phyloP scores from a whole-genome alignment of 1,140 invertebrate genomes.

The Zeugodacus cucurbitae region DNA sequence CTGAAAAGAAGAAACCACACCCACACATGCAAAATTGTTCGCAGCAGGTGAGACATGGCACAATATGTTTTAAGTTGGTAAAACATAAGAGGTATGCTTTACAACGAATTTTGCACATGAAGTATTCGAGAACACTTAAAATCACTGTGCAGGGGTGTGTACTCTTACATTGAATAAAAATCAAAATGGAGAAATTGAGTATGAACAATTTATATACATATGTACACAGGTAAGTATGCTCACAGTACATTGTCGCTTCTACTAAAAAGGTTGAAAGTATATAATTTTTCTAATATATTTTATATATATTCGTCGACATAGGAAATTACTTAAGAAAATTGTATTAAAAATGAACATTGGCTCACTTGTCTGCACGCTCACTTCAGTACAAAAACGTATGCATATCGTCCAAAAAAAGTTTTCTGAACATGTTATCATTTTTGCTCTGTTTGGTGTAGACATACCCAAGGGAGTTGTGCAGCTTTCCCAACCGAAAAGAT shows the following conservation, averaged over 20 bases:
- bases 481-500: neutral
- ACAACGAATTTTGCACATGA: neutral
- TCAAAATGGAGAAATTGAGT: neutral
- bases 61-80: neutral
- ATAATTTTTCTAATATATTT: neutral
- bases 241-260: neutral
- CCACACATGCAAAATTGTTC: neutral
- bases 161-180: neutral
- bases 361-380: too few relatives aligned
- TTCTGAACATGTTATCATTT: neutral
- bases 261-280: neutral
- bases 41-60: neutral
- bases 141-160: neutral
- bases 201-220: neutral
- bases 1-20: neutral
- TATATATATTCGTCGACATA: neutral
- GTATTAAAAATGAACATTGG: neutral
- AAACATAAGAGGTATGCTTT: neutral
- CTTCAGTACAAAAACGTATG: neutral
- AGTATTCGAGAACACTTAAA: neutral
- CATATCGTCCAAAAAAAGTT: neutral
- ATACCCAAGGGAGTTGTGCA: neutral
- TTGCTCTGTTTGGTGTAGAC: too few relatives aligned
- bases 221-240: neutral
- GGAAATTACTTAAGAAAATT: constrained; percentile 2